Base-by-base conservation (phyloP, 1,140 invertebrate species). In the Meloidogyne chitwoodi region DNA sequence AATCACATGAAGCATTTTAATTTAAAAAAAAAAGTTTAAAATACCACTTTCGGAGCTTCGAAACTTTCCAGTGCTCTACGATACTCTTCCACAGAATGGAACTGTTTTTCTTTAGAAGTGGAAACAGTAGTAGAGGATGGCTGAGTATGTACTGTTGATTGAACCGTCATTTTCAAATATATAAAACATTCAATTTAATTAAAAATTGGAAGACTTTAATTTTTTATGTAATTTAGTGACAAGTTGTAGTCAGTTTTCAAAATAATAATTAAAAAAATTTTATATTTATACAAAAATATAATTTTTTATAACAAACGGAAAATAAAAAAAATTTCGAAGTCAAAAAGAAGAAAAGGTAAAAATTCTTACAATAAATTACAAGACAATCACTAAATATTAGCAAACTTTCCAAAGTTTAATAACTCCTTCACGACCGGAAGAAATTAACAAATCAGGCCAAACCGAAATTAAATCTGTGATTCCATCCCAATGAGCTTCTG, bases 381-480 rank as follows among this genome's bases (percentile, higher is more conserved):
- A 48, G 19, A 11, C 14, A 48, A 48, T 48, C 16, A 19, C 10
- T 4, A 16, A 48, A 48, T 2, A 22, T 73, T 29, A 73, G 3
- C 71, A 61, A 24, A 73, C 71, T 75, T 80, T 82, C 81, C 81
- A 82, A 38, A 84, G 64, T 61, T 82, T 82, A 66, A 82, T 77
- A 26, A 84, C 79, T 12, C 81, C 81, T 34, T 84, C 82, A 26
- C 74, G 61, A 10, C 74, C 75, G 11, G 81, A 71, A 38, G 81
- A 83, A n/a, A 84, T 63, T 24, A 82, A 66, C 68, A 80, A 62
- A 75, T 82, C 81, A 1, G 71, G 61, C 69, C 82, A 83, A 24
- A 83, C 34, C 2, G 79, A 62, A 14, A 80, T 27, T 44, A 82
- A 68, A 76, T 82, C 82, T 3, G 81, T 77, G 26, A 82, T 75